A percentile compares a stretch with the other conserved stretches of the same genome.
phyloP scores from a whole-genome alignment of 2,888 invertebrate species.

The Limenitis camilla region DNA sequence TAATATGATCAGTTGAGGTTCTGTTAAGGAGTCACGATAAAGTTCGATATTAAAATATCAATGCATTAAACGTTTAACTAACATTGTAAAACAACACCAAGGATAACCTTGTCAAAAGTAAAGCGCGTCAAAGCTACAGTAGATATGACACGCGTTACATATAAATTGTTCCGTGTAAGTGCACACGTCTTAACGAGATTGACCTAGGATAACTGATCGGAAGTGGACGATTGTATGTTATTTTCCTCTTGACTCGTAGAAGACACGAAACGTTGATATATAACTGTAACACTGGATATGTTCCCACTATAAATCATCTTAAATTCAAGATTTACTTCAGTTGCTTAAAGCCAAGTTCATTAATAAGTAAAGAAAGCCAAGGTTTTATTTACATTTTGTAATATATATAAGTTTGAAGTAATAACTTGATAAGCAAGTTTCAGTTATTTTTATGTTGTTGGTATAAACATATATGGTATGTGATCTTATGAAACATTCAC shows the following conservation, averaged over 20 bases:
- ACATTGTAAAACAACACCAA: not conserved
- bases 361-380: too few species aligned
- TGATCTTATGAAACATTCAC: too few species aligned
- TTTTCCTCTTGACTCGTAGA: slow-evolving; percentile 58
- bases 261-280: slow-evolving; percentile 29
- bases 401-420: too few species aligned
- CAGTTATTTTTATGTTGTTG: too few species aligned
- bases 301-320: too few species aligned
- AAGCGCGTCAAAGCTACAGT: slow-evolving; percentile 4
- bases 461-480: too few species aligned
- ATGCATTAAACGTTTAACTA: not conserved
- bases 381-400: too few species aligned
- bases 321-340: too few species aligned
- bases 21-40: too few species aligned
- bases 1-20: too few species aligned
- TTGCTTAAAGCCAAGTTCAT: too few species aligned
- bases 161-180: slow-evolving; percentile 24
- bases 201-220: slow-evolving; percentile 64
- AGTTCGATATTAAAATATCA: not conserved
- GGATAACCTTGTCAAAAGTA: slow-evolving; percentile 8
- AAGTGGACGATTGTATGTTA: slow-evolving; percentile 58
- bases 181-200: slow-evolving; percentile 45
- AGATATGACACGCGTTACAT: slow-evolving; percentile 24
- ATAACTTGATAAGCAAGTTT: too few species aligned
- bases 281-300: slow-evolving; percentile 30